Evolutionary conservation across 2,113 vertebrate genomes (phyloP).

Genomic region (Microcebus lehilahytsara): DNA sequence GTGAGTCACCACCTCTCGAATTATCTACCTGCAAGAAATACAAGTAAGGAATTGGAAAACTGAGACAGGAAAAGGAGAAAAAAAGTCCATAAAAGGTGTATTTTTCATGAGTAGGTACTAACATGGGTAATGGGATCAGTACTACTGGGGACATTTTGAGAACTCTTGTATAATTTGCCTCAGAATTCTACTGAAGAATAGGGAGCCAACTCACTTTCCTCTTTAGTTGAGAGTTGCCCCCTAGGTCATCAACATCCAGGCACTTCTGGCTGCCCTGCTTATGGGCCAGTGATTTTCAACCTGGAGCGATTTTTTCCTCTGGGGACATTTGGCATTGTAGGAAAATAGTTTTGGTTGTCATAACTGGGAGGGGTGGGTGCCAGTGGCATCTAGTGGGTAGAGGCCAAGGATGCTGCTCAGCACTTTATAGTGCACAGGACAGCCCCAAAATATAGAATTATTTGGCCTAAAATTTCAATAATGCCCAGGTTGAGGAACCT

Average conservation of each 20-base stretch:
- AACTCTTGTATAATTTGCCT: neutral
- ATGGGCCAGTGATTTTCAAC: neutral
- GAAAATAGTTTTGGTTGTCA: neutral
- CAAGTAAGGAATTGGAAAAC: neutral
- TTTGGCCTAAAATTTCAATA: neutral
- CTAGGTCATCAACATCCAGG: neutral
- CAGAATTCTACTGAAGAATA: neutral
- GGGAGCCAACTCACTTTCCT: neutral
- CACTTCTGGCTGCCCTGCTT: neutral
- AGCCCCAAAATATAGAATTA: neutral
- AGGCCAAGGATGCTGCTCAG: neutral
- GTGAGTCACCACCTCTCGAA: no score
- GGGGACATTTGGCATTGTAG: neutral
- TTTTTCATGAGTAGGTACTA: neutral
- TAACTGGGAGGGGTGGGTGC: neutral
- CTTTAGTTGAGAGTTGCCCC: neutral
- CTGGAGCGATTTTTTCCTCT: neutral
- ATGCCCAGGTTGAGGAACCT: no score
- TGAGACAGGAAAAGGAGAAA: neutral
- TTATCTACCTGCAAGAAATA: neutral
- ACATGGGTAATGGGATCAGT: neutral
- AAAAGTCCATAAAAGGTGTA: neutral
- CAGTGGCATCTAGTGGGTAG: neutral
- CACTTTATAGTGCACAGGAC: neutral
- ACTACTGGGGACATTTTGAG: neutral